Conservation (phyloP, 92 coral and sea anemone genomes). For the Pocillopora grandis region DNA sequence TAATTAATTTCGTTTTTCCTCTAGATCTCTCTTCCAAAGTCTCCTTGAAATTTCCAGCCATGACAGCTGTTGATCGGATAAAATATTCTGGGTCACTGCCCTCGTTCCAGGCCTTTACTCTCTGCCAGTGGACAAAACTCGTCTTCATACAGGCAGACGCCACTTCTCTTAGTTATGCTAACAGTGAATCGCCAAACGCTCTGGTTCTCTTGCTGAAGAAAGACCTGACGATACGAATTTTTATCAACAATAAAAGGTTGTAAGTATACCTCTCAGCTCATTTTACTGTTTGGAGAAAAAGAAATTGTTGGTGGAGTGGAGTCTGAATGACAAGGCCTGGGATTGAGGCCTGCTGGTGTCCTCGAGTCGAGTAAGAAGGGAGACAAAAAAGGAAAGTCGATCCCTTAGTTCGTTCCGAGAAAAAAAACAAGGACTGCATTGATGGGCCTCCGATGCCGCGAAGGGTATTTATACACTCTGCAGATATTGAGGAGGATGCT, state of each 20-base stretch:
- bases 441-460: too few species aligned
- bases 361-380: too few species aligned
- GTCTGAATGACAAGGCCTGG: too few species aligned
- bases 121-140: constrained; percentile 12
- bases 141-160: not conserved
- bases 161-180: not conserved
- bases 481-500: too few species aligned
- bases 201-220: not conserved
- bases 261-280: not conserved
- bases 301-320: not conserved
- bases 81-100: not conserved
- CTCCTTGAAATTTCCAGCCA: constrained; percentile 4
- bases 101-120: constrained; percentile 17
- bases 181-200: not conserved
- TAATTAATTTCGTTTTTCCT: not conserved
- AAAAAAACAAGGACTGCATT: too few species aligned
- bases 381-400: too few species aligned
- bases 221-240: not conserved
- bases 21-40: not conserved
- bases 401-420: too few species aligned
- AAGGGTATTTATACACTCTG: too few species aligned
- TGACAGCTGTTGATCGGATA: constrained; percentile 1
- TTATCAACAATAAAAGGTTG: not conserved
- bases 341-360: too few species aligned
- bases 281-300: not conserved